Evolutionary conservation across 92 coral and sea anemone genomes (phyloP).

Genomic region (Nematostella vectensis): DNA sequence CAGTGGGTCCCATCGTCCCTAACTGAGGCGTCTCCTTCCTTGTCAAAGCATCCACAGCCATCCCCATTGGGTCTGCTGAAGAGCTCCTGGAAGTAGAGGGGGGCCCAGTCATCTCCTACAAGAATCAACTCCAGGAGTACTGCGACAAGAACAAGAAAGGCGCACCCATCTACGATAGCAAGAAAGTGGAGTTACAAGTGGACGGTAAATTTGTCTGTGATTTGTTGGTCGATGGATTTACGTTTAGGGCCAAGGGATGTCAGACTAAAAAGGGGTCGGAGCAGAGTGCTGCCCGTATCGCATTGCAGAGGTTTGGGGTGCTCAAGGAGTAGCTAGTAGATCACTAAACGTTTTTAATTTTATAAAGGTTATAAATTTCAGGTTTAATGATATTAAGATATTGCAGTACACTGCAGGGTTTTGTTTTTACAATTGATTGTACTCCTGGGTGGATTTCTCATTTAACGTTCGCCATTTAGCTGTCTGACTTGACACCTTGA

Average conservation of each 20-base stretch:
- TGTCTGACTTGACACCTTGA: too few relatives aligned
- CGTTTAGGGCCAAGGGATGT: constrained; percentile 60
- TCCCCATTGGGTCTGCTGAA: constrained; percentile 11
- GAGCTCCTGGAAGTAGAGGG: constrained; percentile 10
- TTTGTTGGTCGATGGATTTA: constrained; percentile 49
- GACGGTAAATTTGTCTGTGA: constrained; percentile 54
- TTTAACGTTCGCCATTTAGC: too few relatives aligned
- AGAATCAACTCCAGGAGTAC: constrained; percentile 80
- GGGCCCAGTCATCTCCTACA: constrained; percentile 50
- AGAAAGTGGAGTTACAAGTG: constrained; percentile 37
- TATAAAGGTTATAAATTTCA: too few relatives aligned
- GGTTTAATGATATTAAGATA: too few relatives aligned
- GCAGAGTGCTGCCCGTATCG: constrained; percentile 87
- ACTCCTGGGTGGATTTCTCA: too few relatives aligned
- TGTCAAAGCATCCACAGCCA: neutral
- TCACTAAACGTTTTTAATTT: constrained; percentile 9
- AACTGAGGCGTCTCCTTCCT: too few relatives aligned
- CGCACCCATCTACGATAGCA: constrained; percentile 59
- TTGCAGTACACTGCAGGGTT: too few relatives aligned
- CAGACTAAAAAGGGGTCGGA: constrained; percentile 92
- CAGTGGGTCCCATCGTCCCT: too few relatives aligned
- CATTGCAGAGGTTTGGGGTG: constrained; percentile 66
- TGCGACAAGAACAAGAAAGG: constrained; percentile 67
- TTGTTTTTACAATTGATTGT: too few relatives aligned
- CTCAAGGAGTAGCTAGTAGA: constrained; percentile 9